Base-by-base conservation (phyloP, 2,797 vertebrate genomes). In the Serranus cabrilla region DNA sequence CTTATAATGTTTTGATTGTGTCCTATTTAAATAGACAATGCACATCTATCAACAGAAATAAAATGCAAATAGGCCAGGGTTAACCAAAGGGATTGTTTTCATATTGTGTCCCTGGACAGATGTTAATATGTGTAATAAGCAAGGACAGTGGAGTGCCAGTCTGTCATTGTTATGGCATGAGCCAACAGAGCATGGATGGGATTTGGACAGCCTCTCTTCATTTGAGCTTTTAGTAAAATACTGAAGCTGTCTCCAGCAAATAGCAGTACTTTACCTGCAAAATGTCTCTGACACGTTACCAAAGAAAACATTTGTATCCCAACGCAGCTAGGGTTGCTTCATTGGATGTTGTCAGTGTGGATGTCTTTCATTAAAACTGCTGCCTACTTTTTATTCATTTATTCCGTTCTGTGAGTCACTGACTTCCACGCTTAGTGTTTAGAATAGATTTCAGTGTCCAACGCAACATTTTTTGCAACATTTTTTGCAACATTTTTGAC, bases 331-430 rank as follows among this genome's bases (percentile, higher is more conserved):
- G 20, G 27, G 11, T 49, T 0, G 5, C 57, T 27, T 49, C 45
- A 31, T n/a, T 62, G 7, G 0, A 27, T 57, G 46, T 40, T 54
- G 16, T 60, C 63, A 47, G 21, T 42, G 37, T 60, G 31, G 14
- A 71, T 63, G 46, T 25, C 31, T 63, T 73, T 74, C n/a, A 68
- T 71, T 63, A 63, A 77, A 71, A 50, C 45, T 43, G 13, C 45
- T 59, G 12, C 13, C 17, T 57, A 21, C 20, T 46, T 14, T 39
- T 31, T 59, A 47, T 21, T 47, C 67, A 6, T 11, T 21, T 8
- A 42, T 21, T 18, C 34, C 59, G 60, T 23, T 45, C 17, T 39
- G 9, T 59, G 40, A 39, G 2, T 56, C 11, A 17, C 13, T 59
- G 17, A 37, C 10, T 56, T 55, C 6, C 18, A n/a, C 1, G 4